phyloP scores from a whole-genome alignment of 2,797 vertebrate genomes.

The Fringilla coelebs region DNA sequence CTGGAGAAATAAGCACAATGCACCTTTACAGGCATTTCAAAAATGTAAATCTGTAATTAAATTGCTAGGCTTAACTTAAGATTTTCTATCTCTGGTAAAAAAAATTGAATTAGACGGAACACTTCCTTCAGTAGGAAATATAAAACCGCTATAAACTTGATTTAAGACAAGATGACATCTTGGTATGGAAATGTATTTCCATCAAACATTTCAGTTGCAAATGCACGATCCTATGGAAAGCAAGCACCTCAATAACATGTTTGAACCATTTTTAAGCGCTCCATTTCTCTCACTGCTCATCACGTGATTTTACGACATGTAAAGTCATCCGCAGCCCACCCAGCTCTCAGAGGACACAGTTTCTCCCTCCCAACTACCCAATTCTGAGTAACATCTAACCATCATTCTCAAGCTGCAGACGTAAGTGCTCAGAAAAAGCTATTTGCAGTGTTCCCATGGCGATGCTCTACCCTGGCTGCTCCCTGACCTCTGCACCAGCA shows the following conservation, averaged over 20 bases:
- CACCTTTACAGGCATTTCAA: background rate
- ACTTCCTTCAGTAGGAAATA: constrained; percentile 17
- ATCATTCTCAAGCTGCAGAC: background rate
- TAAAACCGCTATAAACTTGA: constrained; percentile 30
- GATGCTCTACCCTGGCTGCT: background rate
- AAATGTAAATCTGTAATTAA: constrained; percentile 41
- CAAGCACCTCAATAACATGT: background rate
- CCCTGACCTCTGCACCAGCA: background rate
- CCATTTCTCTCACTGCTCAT: constrained; percentile 1
- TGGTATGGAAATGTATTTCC: constrained; percentile 33
- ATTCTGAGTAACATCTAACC: background rate
- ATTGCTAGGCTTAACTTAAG: constrained; percentile 14
- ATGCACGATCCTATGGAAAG: background rate
- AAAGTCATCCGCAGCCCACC: background rate
- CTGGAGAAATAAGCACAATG: background rate
- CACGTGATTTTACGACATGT: background rate
- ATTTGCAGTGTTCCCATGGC: background rate
- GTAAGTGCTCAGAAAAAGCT: background rate
- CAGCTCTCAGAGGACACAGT: background rate
- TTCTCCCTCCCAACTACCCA: background rate
- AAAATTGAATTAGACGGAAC: constrained; percentile 27
- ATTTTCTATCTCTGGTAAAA: constrained; percentile 21
- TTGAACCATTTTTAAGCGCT: background rate
- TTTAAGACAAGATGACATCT: constrained; percentile 42
- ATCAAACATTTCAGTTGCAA: constrained; percentile 36